Evolutionary conservation across 2,797 vertebrate genomes (phyloP), one percentile per base, ranked within the genome.

Genomic region (Hippocampus kuda): DNA sequence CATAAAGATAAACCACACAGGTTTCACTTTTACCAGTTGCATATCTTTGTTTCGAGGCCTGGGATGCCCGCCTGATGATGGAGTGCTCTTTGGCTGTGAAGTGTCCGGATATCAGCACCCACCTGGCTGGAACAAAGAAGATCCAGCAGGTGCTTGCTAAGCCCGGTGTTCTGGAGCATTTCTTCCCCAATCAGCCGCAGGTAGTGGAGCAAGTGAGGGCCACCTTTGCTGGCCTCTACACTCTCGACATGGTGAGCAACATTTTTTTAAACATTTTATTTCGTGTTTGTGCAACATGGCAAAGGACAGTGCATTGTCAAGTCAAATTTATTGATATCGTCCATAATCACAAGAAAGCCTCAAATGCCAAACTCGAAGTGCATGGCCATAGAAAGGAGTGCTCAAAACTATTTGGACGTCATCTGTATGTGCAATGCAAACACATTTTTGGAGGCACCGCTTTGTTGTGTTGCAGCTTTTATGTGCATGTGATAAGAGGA

Each of bases 41-140:
- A 24, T 64, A 8, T 44, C 69, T 24, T 51, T 1, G 10, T 53
- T 38, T 51, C 6, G 26, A 99, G 97, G 89, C 87, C 72, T 99
- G 97, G 97, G 92, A 92, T 30, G 92, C 92, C 0, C 92, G 97
- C 48, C 86, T 98, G 42, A 73, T 97, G 89, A 90, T 99, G 80
- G 97, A 99, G 83, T 89, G 93, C 53, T 98, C 96, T 0, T 68
- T 74, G 85, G 96, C 96, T 6, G 91, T 93, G 66, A 98, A 98
- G 75, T 99, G 96, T 84, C 97, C 96, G 0, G 92, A 99, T 73
- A 93, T 98, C 76, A 86, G 91, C 75, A 94, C 94, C 8, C 97
- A 99, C 48, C 91, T 99, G 38, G 93, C 88, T 0, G 97, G 96
- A 72, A 97, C 95, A 61, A 99, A 99, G 90, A 99, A 99, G 79